Base-by-base conservation (phyloP, 2,113 vertebrate species). In the Neoarius graeffei region DNA sequence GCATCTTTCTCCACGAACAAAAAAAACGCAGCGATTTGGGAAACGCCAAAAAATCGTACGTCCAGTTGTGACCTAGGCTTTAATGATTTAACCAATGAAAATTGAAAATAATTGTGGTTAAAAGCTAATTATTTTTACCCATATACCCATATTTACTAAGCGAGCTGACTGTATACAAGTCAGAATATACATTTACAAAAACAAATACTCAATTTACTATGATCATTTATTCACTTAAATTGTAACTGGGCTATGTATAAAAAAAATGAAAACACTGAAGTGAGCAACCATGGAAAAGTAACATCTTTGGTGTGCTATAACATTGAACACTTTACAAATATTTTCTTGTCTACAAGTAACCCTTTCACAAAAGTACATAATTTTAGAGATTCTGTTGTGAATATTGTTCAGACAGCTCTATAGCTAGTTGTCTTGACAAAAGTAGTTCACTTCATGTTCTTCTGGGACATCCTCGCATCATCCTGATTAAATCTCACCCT, bases 401-500 rank as follows among this genome's bases (percentile, higher is more conserved):
- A 56, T 27, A 79, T 56, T 54, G 52, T 80, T 20, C 13, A 30
- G 3, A 30, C 56, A 81, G n/a, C 15, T 57, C 19, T 30, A 15
- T 7, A 59, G n/a, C 7, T 1, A 4, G 57, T 52, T 23, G 59
- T 80, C 25, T 66, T 14, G 4, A 54, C 42, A 42, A 85, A 50
- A 50, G 17, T 54, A 27, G 52, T 73, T 66, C 25, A 14, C 15
- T 50, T 60, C 4, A 80, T 6, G 15, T 14, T 2, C 73, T 76
- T 27, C 3, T 54, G 19, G 27, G 15, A 60, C 62, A 42, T 62
- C 56, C 27, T 60, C 9, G 20, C 56, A 81, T 59, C 56, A 19
- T 20, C 57, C 80, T 13, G 57, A 62, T 86, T 87, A 93, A 87
- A 94, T 92, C 27, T 95, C 95, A 15, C 94, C 94, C 64, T 95